Evolutionary conservation across 2,113 vertebrate genomes (phyloP).

Genomic region (Austrofundulus limnaeus): DNA sequence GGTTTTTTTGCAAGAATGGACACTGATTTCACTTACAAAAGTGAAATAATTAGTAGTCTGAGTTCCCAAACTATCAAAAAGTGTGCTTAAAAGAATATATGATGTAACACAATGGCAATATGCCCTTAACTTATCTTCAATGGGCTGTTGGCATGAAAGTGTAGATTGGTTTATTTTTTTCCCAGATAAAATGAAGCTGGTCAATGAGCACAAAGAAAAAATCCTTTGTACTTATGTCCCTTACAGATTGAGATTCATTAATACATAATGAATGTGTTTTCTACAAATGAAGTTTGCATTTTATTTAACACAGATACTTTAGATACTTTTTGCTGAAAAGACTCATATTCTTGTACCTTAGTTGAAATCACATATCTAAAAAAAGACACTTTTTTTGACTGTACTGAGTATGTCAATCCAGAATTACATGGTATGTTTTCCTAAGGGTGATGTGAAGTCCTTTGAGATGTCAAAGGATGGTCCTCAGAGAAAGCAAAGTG

Average conservation of each 20-base stretch:
- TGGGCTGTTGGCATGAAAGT: neutral
- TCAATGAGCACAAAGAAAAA: neutral
- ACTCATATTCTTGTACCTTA: neutral
- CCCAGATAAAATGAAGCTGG: neutral
- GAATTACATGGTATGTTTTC: constrained; percentile 11
- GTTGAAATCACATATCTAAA: neutral
- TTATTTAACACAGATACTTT: neutral
- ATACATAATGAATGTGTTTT: too few relatives aligned
- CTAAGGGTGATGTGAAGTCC: constrained; percentile 24
- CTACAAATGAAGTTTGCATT: too few relatives aligned
- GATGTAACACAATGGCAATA: neutral
- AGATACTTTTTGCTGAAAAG: neutral
- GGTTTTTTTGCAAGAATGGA: neutral
- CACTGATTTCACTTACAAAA: neutral
- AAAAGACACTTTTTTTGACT: neutral
- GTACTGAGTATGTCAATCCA: neutral
- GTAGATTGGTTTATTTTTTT: neutral
- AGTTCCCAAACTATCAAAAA: neutral
- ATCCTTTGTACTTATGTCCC: neutral
- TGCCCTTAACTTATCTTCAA: neutral
- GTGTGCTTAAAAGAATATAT: neutral
- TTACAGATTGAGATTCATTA: neutral
- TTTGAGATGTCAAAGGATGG: constrained; percentile 25
- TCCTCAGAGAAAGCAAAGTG: constrained; percentile 45
- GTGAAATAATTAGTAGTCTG: neutral